phyloP scores from a whole-genome alignment of 53 echinoderm and acorn worm genomes.

The Echinarachnius parma region DNA sequence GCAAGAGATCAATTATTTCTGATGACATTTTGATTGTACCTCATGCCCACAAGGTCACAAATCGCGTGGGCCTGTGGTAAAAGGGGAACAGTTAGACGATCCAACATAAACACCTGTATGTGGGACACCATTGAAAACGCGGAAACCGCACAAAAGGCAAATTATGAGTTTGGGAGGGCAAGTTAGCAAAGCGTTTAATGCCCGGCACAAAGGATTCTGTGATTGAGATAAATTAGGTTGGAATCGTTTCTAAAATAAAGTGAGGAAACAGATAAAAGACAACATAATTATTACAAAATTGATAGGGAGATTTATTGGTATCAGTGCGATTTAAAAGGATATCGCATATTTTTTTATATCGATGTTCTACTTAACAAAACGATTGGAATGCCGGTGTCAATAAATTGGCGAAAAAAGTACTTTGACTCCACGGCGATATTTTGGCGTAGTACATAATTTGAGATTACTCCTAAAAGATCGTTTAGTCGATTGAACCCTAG shows the following conservation, averaged over 20 bases:
- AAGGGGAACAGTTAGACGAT: not conserved
- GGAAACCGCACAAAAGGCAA: conserved; percentile 40
- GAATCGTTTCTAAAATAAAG: conserved; percentile 9
- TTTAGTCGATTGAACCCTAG: conserved; percentile 33
- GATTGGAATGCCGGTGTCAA: no score
- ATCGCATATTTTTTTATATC: no score
- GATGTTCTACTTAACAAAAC: no score
- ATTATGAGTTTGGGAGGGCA: conserved; percentile 41
- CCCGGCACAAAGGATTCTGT: conserved; percentile 28
- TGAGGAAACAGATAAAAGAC: conserved; percentile 1
- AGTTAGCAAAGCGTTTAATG: conserved; percentile 47
- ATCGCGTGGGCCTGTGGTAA: conserved; percentile 3
- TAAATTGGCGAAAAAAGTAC: conserved; percentile 32
- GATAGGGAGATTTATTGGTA: conserved; percentile 19
- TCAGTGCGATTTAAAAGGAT: no score
- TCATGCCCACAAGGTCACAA: conserved; percentile 25
- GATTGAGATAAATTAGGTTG: conserved; percentile 48
- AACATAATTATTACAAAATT: no score
- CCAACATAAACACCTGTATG: conserved; percentile 28
- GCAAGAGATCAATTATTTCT: conserved; percentile 42
- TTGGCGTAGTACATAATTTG: not conserved
- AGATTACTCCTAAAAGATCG: conserved; percentile 26
- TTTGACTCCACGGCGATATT: conserved; percentile 28
- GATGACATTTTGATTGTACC: conserved; percentile 39
- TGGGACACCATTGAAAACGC: conserved; percentile 23